Base-by-base conservation (phyloP, 2,888 invertebrate genomes). In the Coecobrya sp. region DNA sequence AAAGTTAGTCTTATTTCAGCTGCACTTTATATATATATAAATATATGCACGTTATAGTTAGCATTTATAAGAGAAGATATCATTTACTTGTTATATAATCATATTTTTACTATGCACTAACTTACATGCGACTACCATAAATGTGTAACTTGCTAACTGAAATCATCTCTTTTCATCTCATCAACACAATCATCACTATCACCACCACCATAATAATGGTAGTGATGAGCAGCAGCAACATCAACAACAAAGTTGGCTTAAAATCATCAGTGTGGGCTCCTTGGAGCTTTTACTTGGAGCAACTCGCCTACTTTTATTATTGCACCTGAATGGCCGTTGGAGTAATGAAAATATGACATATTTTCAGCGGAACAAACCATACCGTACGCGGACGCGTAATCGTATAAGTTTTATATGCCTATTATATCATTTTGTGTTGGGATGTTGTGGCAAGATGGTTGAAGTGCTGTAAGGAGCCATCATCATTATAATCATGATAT, bases 231-330 rank as follows among this genome's bases (percentile, higher is more conserved):
- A 59, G 82, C 13, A 65, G 25, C 65, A 52, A 11, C 5, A 13
- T 1, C 10, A n/a, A 25, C 45, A 59, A 59, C 30, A 36, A 30
- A 59, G 82, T 36, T 82, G 59, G 36, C n/a, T 59, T 59, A 19
- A 82, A 82, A 82, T 10, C 49, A 82, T 55, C 59, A 82, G 55
- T 79, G 76, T 79, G 76, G 76, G 76, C 49, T 59, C 19, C 36
- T 52, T 52, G 16, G 7, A 49, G 49, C 27, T 16, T 45, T 42
- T 76, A 76, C 42, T 19, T 19, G 11, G 42, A 10, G 11, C n/a
- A 55, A 59, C 86, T 88, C 88, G 65, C 65, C 88, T 65, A 88
- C 88, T 88, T 88, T 88, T 88, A 88, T 88, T 88, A 79, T 49
- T 59, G 4, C 59, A 82, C 82, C 19, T 59, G 55, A 89, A 82